phyloP scores from a whole-genome alignment of 1,140 invertebrate species.

The Eumaeus atala region DNA sequence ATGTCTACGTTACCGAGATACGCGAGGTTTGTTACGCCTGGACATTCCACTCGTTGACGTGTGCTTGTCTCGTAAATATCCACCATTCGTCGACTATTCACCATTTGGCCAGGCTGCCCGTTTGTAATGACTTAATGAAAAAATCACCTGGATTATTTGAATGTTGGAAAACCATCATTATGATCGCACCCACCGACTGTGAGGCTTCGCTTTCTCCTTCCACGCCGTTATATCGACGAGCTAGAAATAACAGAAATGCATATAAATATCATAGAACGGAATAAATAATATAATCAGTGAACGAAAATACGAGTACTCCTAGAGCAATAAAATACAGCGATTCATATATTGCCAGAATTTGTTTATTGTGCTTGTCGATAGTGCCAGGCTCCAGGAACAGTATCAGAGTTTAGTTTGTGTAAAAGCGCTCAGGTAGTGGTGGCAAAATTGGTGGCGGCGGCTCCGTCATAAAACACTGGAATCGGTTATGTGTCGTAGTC shows the following conservation, averaged over 20 bases:
- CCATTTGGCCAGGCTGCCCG: not conserved
- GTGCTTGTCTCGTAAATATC: not conserved
- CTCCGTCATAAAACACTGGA: too few species aligned
- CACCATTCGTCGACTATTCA: not conserved
- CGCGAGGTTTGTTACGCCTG: too few species aligned
- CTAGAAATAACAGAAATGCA: conserved; percentile 71
- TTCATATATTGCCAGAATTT: too few species aligned
- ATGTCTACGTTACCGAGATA: too few species aligned
- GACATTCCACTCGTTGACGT: too few species aligned
- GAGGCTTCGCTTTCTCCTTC: conserved; percentile 88
- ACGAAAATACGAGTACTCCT: too few species aligned
- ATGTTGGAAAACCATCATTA: conserved; percentile 98
- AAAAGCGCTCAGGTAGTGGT: too few species aligned
- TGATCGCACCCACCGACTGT: conserved; percentile 93
- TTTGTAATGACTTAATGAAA: not conserved
- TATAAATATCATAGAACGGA: conserved; percentile 2
- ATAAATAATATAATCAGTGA: not conserved
- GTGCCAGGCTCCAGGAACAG: not conserved
- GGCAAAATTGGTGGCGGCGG: too few species aligned
- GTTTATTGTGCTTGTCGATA: too few species aligned
- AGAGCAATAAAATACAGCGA: too few species aligned
- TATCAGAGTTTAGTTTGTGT: too few species aligned
- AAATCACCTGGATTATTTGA: conserved; percentile 88
- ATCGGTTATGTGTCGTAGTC: too few species aligned
- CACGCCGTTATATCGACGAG: conserved; percentile 79